Percentiles rank a stretch among this genome's conserved stretches.
phyloP scores from a whole-genome alignment of 2,113 vertebrate species.

The Raphicerus campestris region DNA sequence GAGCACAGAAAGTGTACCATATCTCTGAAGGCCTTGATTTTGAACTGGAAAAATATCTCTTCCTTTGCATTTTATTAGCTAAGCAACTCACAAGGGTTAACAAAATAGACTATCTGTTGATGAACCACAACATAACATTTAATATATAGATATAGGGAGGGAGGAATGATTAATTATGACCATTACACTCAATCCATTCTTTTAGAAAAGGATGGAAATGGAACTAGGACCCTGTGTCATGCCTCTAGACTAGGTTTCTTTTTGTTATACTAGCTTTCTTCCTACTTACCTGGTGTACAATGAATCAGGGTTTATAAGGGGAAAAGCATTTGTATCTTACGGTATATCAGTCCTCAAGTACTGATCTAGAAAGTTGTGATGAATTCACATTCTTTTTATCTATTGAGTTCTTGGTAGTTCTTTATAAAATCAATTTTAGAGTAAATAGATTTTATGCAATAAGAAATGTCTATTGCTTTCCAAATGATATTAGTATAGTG shows the following conservation, averaged over 20 bases:
- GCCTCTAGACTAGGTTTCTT: neutral
- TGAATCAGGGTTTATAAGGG: neutral
- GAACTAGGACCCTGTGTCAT: neutral
- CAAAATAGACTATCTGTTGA: neutral
- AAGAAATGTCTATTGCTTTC: constrained; percentile 20
- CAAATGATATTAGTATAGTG: neutral
- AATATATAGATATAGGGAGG: neutral
- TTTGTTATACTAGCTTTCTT: neutral
- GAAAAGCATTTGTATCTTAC: neutral
- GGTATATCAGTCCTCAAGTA: neutral
- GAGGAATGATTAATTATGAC: neutral
- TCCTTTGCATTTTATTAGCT: neutral
- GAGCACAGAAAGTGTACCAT: neutral
- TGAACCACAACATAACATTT: neutral
- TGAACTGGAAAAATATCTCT: neutral
- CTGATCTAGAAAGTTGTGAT: neutral
- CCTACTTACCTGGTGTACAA: neutral
- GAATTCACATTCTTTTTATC: constrained; percentile 4
- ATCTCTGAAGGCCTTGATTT: neutral
- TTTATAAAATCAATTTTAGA: constrained; percentile 19
- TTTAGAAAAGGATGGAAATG: neutral
- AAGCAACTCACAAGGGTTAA: neutral
- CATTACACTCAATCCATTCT: neutral
- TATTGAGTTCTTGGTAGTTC: neutral
- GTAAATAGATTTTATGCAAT: neutral